Base-by-base conservation (phyloP, 2,113 vertebrate species). In the Cheirogaleus medius region DNA sequence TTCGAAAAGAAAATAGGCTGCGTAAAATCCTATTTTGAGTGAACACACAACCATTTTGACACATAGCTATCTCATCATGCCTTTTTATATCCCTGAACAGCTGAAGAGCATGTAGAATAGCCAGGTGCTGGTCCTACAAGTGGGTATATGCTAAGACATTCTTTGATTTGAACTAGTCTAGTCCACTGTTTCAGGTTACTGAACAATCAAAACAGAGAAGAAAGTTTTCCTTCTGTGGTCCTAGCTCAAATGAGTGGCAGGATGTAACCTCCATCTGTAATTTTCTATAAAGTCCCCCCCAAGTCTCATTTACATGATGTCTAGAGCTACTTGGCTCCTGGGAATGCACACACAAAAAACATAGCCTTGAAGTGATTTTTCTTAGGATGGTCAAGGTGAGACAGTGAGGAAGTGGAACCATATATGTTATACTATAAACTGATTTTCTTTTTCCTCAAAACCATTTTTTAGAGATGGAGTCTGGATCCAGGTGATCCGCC, bases 1-100 rank as follows among this genome's bases (percentile, higher is more conserved):
- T 47, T 90, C 66, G 27, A 84, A 93, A 96, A 97, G 49, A 34
- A 96, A 95, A 64, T 42, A 91, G n/a, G 49, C 32, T 87, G 37
- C n/a, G 8, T 66, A 92, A 85, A 85, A 63, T 86, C 11, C 27
- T 89, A 37, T 95, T 96, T 90, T 68, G 64, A 71, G 68, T 29
- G 23, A 93, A 66, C 54, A 58, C 2, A 60, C 32, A 89, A n/a
- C 10, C 78, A 15, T 81, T 76, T 42, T 88, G 87, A 95, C 66
- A 25, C 68, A 7, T 29, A 85, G 39, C 76, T 68, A 14, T 93
- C 78, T 87, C 87, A 69, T 76, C 66, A 39, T 60, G n/a, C 64
- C 69, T 52, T 95, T 66, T 15, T 52, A 49, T 87, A 68, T 76
- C 39, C 15, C 58, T 85, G 18, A 71, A 69, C 39, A 96, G 80